A percentile compares a stretch with the other conserved stretches of the same genome.
These are phyloP conservation scores for Tympanoctomys barrerae DNA, from an alignment of 2,797 vertebrate genomes.

Conservation along the genomic window DNA sequence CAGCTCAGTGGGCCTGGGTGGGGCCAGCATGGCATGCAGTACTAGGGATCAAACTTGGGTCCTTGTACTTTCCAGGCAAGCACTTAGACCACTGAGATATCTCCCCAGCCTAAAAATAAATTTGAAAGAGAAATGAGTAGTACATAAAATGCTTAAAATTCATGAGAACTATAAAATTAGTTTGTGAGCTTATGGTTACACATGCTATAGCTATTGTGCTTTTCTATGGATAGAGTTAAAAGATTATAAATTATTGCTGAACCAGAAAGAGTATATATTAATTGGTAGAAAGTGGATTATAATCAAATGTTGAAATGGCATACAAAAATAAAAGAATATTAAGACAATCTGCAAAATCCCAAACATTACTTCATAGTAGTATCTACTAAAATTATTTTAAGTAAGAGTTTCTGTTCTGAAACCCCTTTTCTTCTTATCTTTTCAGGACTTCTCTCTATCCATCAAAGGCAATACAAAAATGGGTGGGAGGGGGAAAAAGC, in stretches of 20 bases:
- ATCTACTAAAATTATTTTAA: neutral
- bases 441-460: too few relatives aligned
- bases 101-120: slow-evolving; percentile 6
- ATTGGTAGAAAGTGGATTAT: slow-evolving; percentile 11
- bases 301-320: slow-evolving; percentile 26
- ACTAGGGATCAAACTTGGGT: too few relatives aligned
- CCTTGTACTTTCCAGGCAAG: too few relatives aligned
- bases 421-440: too few relatives aligned
- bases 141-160: neutral
- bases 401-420: neutral
- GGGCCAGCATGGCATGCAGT: too few relatives aligned
- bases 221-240: slow-evolving; percentile 50
- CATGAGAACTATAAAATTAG: neutral
- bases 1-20: too few relatives aligned
- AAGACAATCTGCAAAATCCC: neutral
- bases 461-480: too few relatives aligned
- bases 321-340: neutral
- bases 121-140: neutral
- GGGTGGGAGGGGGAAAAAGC: too few relatives aligned
- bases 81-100: too few relatives aligned
- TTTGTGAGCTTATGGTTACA: neutral
- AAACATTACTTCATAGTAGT: neutral
- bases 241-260: slow-evolving; percentile 28
- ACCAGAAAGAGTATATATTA: neutral
- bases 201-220: neutral